These are phyloP conservation scores for Epinephelus coioides DNA, from an alignment of 2,797 vertebrate genomes.

Conservation along the genomic window DNA sequence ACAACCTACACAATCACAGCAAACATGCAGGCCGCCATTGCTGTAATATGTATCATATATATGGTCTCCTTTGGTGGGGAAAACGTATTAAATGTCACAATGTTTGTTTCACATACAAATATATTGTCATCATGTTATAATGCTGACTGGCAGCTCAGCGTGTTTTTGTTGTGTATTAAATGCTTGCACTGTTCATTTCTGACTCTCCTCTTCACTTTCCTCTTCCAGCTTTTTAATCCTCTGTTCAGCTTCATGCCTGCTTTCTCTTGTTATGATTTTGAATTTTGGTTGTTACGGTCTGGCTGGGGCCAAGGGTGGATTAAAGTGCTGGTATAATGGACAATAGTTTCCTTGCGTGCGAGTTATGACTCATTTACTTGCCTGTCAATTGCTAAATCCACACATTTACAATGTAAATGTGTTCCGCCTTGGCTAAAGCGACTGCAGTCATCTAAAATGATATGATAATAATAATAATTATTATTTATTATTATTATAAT, in stretches of 20 bases:
- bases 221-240: background rate
- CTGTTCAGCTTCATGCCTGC: background rate
- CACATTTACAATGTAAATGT: background rate
- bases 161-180: background rate
- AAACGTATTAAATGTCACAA: background rate
- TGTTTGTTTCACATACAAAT: background rate
- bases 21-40: background rate
- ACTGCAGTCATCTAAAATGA: background rate
- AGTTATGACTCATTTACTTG: slow-evolving; percentile 19
- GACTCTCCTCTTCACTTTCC: background rate
- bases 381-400: background rate
- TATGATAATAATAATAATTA: background rate
- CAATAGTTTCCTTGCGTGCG: background rate
- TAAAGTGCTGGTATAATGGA: background rate
- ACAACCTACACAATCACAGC: background rate
- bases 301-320: background rate
- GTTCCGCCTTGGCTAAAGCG: background rate
- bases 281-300: background rate
- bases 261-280: slow-evolving; percentile 13
- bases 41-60: background rate
- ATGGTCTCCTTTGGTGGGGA: background rate
- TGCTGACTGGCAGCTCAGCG: background rate
- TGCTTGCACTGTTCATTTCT: background rate
- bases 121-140: background rate
- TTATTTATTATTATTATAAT: too few relatives aligned